Evolutionary conservation across 2,888 invertebrate species (phyloP), one percentile per base, ranked within the genome.

Genomic region (Diplazon laetatorius): DNA sequence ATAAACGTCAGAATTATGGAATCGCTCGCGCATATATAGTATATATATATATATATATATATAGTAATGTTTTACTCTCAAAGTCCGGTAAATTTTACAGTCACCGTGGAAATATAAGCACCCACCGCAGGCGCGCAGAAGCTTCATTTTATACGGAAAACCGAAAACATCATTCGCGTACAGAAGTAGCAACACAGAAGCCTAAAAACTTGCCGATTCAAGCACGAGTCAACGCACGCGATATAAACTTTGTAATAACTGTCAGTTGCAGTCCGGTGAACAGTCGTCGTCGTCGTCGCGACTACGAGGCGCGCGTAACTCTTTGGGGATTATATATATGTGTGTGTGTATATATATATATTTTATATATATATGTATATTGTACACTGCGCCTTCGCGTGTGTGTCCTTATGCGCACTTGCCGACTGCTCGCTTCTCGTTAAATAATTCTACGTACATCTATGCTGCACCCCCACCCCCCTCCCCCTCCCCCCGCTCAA

Each of bases 201-300:
- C 35, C 37, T 37, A 12, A 35, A 35, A 50, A 52, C 18, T n/a
- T 12, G 25, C 9, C 42, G 22, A 14, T n/a, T 14, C 12, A 6
- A 44, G 68, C 55, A 52, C 69, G 57, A 46, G 16, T 46, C 39
- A 37, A 46, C 39, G 22, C 50, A 37, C 39, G 42, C 18, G 50
- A n/a, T 50, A 80, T 82, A 83, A 52, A 83, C 81, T 83, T 80
- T 73, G 82, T 83, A 85, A 85, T 85, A 85, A 85, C 83, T 85
- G 86, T 83, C 86, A 84, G 75, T 60, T 78, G 66, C 85, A 85
- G 80, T 63, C 80, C 80, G 73, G 50, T n/a, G 39, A 46, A 35
- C 46, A 52, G 42, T 63, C 69, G 57, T 69, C 68, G 68, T 30
- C 25, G 42, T 63, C 69, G 57, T 69, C 68, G 68, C 55, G 68